Evolutionary conservation across 2,888 invertebrate species (phyloP), one percentile per base, ranked within the genome.

Genomic region (Kryphioiulus occultus): DNA sequence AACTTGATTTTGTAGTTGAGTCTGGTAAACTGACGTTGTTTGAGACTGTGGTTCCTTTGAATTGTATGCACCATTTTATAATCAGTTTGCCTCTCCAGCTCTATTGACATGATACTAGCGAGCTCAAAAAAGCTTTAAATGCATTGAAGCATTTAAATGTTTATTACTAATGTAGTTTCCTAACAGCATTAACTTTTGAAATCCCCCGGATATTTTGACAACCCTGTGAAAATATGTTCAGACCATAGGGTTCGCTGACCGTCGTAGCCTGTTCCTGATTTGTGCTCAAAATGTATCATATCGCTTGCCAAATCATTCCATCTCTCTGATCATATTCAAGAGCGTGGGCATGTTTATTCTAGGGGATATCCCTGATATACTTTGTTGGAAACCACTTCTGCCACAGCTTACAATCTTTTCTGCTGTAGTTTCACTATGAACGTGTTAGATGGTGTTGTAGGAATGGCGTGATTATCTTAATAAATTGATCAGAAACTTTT

Each of bases 221-320:
- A 53, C n/a, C 53, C 53, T 3, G 7, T 53, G 53, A 53, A n/a
- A 53, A 10, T 1, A 53, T 53, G 53, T 53, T 17, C 53, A 53
- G 53, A 53, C 53, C 53, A 3, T 53, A 19, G 53, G 53, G 12
- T 44, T 10, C 4, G 53, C 53, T 53, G 53, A 53, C 53, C n/a
- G 53, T 53, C 19, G 53, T 53, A 53, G 53, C 53, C 53, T 53
- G 53, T 53, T 53, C 53, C 53, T 53, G 53, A 53, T 53, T 53
- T 53, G 53, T 53, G 53, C 53, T 53, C 53, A 53, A 53, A 53
- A 53, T 53, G 53, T 53, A 53, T 53, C 53, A 53, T 53, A 53
- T 53, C n/a, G 53, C 53, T 53, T 53, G 53, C 53, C 53, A 53
- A 53, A 53, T 53, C 53, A 19, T 53, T 53, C 53, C 53, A 53